phyloP scores from a whole-genome alignment of 2,888 invertebrate genomes.

The Amiota communis region DNA sequence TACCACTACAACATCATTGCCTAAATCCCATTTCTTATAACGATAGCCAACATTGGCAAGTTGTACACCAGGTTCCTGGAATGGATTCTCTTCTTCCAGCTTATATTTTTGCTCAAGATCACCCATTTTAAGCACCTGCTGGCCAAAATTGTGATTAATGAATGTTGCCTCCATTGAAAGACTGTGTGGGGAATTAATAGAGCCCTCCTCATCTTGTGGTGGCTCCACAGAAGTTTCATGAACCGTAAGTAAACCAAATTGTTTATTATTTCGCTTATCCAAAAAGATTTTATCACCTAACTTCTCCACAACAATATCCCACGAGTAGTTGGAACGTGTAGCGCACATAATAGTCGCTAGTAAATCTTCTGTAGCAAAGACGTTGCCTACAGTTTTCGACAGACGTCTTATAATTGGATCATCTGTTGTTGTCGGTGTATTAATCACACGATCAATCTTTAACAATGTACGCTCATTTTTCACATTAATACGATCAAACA shows the following conservation, averaged over 20 bases:
- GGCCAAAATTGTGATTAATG: constrained; percentile 99
- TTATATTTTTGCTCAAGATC: constrained; percentile 86
- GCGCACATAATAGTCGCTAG: constrained; percentile 99
- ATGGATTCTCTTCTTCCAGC: constrained; percentile 94
- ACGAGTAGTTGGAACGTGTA: constrained; percentile 97
- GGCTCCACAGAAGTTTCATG: constrained; percentile 99
- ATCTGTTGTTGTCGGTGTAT: constrained; percentile 96
- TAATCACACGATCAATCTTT: constrained; percentile 96
- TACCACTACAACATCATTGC: constrained; percentile 93
- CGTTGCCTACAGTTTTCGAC: constrained; percentile 94
- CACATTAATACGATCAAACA: constrained; percentile 96
- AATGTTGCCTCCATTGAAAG: constrained; percentile 98
- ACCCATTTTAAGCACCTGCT: constrained; percentile 85
- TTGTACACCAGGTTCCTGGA: constrained; percentile 92
- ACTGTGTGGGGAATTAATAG: constrained; percentile 96
- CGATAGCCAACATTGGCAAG: constrained; percentile 97
- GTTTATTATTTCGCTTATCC: constrained; percentile 98
- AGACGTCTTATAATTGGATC: constrained; percentile 96
- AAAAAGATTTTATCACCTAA: constrained; percentile 96
- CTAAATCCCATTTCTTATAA: constrained; percentile 97
- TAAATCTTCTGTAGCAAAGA: constrained; percentile 98
- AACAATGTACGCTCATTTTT: constrained; percentile 94
- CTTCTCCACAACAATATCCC: constrained; percentile 99
- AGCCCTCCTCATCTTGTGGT: constrained; percentile 95
- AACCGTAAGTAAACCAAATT: constrained; percentile 96